phyloP scores from a whole-genome alignment of 2,888 invertebrate genomes.

The Notodonta dromedarius region DNA sequence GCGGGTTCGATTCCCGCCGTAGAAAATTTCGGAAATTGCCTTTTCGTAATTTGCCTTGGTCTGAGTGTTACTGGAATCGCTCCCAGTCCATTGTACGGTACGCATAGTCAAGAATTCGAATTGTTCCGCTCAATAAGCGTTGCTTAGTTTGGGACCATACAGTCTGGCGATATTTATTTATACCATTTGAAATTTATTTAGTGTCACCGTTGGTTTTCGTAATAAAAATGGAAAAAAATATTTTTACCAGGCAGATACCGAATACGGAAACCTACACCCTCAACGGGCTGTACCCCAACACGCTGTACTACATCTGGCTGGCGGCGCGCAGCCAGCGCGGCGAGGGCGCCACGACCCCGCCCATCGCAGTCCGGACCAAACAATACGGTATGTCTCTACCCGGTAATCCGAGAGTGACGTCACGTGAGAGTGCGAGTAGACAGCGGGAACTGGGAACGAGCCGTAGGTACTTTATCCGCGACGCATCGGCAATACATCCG shows the following conservation, averaged over 20 bases:
- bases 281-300: conserved; percentile 96
- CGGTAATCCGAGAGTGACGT: conserved; percentile 37
- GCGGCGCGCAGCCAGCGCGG: conserved; percentile 97
- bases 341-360: conserved; percentile 97
- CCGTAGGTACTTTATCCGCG: conserved; percentile 4
- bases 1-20: too few species aligned
- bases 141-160: too few species aligned
- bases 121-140: too few species aligned
- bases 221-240: not conserved
- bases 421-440: conserved; percentile 41
- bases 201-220: too few species aligned
- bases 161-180: too few species aligned
- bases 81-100: too few species aligned
- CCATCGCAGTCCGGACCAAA: conserved; percentile 96
- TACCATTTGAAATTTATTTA: too few species aligned
- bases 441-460: conserved; percentile 32
- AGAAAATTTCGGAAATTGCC: too few species aligned
- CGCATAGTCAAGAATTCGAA: too few species aligned
- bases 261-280: conserved; percentile 94
- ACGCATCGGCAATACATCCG: too few species aligned
- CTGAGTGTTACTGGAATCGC: too few species aligned
- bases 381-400: conserved; percentile 95
- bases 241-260: conserved; percentile 86
- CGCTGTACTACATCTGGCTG: conserved; percentile 98
- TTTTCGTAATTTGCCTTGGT: too few species aligned